Base-by-base conservation (phyloP, 2,113 vertebrate genomes). In the Elachura formosa region DNA sequence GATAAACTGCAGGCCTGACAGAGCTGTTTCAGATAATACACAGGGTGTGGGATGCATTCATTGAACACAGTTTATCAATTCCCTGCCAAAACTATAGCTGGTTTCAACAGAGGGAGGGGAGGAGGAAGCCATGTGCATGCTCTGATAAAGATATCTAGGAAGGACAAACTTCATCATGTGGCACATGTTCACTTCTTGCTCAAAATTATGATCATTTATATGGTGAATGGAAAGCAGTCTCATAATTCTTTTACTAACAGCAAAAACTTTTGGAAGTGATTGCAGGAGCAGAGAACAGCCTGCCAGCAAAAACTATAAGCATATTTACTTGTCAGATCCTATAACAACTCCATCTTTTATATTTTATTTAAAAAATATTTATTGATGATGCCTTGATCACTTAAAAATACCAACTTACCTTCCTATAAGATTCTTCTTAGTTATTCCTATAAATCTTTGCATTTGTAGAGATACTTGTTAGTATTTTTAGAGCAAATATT, bases 81-180 rank as follows among this genome's bases (percentile, higher is more conserved):
- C 26, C 82, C 88, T 95, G 93, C 92, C 87, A 96, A 94, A 94
- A 68, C 23, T 79, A 71, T 56, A 72, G 67, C 5, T 63, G 40
- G 25, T 90, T 79, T 91, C 62, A 90, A 36, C 62, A 66, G 58
- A n/a, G n/a, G 16, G 21, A 72, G 78, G 58, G 58, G 73, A 95
- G 62, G 21, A 22, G 11, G 9, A 94, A 93, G 67, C 78, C 87
- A 83, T 90, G 58, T 95, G 92, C 67, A 58, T 25, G 15, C 79
- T 76, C 82, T 87, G 92, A 96, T 95, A 94, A 87, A 96, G 66
- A 58, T 93, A 96, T 91, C 90, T 90, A 38, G 41, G 87, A 90
- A 93, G 78, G 54, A 79, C 93, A 91, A 91, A 79, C 33, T 82
- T 87, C 85, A 79, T 85, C 49, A 54, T 59, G 24, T 83, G 67